A percentile compares a stretch with the other conserved stretches of the same genome.
Evolutionary conservation across 1,140 invertebrate species (phyloP).

Genomic region (Dendroctonus ponderosae): DNA sequence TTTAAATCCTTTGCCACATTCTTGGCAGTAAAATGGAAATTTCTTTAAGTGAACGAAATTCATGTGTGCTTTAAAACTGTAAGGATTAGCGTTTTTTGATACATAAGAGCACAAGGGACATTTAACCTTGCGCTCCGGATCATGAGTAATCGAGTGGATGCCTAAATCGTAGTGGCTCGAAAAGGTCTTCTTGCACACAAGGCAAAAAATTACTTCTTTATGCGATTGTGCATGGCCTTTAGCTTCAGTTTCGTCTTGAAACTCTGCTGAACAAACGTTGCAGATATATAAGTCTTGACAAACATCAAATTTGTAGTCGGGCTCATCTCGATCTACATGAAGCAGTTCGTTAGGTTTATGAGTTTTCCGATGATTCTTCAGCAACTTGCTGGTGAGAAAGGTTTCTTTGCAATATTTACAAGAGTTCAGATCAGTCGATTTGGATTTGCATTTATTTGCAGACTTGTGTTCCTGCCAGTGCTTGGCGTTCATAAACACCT

Average conservation of each 20-base stretch:
- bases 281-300: conserved; percentile 37
- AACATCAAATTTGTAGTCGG: conserved; percentile 36
- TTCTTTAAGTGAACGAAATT: conserved; percentile 46
- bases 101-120: conserved; percentile 38
- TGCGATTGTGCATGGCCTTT: conserved; percentile 36
- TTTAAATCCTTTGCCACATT: conserved; percentile 39
- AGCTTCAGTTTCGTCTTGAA: conserved; percentile 33
- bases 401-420: conserved; percentile 26
- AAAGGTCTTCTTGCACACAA: conserved; percentile 32
- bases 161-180: conserved; percentile 22
- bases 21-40: conserved; percentile 37
- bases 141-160: conserved; percentile 31
- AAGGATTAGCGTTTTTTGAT: conserved; percentile 27
- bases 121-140: conserved; percentile 20
- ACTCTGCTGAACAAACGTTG: conserved; percentile 36
- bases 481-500: conserved; percentile 2
- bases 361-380: conserved; percentile 9
- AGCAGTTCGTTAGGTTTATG: conserved; percentile 6
- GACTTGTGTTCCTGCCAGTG: conserved; percentile 7
- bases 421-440: not conserved
- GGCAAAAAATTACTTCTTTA: conserved; percentile 32
- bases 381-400: conserved; percentile 12
- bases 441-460: conserved; percentile 5
- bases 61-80: conserved; percentile 34
- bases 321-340: conserved; percentile 8